phyloP scores from a whole-genome alignment of 2,113 vertebrate species.

The Potamarius usumacintae region DNA sequence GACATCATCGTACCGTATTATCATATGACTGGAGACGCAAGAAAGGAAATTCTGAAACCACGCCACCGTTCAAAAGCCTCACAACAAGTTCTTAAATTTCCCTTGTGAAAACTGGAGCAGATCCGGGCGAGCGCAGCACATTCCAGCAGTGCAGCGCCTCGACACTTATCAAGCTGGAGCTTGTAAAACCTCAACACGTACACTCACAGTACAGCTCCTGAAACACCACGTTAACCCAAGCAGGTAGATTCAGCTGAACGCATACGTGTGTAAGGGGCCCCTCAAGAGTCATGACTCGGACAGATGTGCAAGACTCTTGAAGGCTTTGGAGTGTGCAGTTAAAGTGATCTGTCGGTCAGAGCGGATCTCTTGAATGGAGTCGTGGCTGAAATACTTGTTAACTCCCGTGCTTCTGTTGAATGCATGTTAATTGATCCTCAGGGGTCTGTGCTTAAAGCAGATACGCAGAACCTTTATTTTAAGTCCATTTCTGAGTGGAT shows the following conservation, averaged over 20 bases:
- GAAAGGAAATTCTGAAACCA: not conserved
- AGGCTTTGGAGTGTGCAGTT: slow-evolving; percentile 56
- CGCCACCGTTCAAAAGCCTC: not conserved
- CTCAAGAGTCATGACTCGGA: slow-evolving; percentile 54
- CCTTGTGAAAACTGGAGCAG: not conserved
- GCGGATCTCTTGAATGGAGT: slow-evolving; percentile 44
- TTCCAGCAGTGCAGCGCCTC: slow-evolving; percentile 42
- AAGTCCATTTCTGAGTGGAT: too few species aligned
- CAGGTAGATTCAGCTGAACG: not conserved
- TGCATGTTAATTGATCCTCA: not conserved
- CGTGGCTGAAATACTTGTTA: not conserved
- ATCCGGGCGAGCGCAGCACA: slow-evolving; percentile 36
- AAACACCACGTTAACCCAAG: slow-evolving; percentile 9
- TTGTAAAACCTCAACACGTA: slow-evolving; percentile 33
- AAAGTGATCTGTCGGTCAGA: slow-evolving; percentile 70
- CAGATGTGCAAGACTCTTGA: slow-evolving; percentile 34
- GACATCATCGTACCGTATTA: not conserved
- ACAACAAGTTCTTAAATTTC: not conserved
- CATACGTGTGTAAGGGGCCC: not conserved
- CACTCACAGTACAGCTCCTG: not conserved
- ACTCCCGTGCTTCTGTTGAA: not conserved
- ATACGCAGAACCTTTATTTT: too few species aligned
- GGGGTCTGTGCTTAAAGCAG: not conserved
- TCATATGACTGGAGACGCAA: too few species aligned
- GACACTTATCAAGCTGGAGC: slow-evolving; percentile 47